Conservation (phyloP, 2,113 vertebrate genomes). For the Willisornis vidua region DNA sequence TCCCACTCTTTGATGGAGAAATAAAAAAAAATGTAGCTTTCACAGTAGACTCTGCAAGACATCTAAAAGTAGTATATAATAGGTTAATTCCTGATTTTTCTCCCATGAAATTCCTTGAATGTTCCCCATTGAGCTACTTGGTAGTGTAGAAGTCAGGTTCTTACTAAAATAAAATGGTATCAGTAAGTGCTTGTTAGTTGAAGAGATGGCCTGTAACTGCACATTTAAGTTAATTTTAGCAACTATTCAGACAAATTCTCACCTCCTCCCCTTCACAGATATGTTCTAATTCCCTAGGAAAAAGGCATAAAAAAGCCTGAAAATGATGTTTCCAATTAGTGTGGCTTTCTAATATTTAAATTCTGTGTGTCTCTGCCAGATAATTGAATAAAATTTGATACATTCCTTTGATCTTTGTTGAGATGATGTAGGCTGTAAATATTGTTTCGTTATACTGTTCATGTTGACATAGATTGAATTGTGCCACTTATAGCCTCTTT, state of each 20-base stretch:
- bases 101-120: not conserved
- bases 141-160: not conserved
- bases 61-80: not conserved
- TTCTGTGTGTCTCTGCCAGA: not conserved
- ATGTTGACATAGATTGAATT: constrained; percentile 15
- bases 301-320: not conserved
- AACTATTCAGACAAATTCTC: constrained; percentile 50
- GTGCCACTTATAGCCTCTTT: not conserved
- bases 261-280: constrained; percentile 22
- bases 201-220: constrained; percentile 36
- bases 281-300: constrained; percentile 28
- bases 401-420: constrained; percentile 33
- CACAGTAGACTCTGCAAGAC: not conserved
- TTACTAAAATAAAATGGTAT: constrained; percentile 10
- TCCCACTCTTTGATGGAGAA: not conserved
- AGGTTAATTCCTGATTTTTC: not conserved
- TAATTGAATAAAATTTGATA: constrained; percentile 31
- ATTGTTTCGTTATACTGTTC: not conserved
- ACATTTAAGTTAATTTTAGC: constrained; percentile 56
- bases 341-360: constrained; percentile 27
- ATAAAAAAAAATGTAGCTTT: not conserved
- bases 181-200: constrained; percentile 26
- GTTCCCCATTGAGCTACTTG: not conserved
- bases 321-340: constrained; percentile 42
- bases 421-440: constrained; percentile 23